These are phyloP conservation scores for Podilymbus podiceps DNA, from an alignment of 2,113 vertebrate species.

Conservation along the genomic window DNA sequence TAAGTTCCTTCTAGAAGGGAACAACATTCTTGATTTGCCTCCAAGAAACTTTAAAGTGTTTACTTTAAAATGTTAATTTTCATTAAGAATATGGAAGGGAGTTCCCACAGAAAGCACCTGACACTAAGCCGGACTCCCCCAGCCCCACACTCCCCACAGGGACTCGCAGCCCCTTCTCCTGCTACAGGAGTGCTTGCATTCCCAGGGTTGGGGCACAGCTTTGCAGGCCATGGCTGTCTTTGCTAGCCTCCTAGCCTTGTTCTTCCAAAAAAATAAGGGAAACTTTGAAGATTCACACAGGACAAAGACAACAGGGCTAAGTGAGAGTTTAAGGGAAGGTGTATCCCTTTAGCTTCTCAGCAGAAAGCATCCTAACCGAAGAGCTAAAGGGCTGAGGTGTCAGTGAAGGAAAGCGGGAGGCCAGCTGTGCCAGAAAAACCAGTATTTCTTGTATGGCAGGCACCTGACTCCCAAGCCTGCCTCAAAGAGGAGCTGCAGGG, in stretches of 20 bases:
- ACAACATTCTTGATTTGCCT: neutral
- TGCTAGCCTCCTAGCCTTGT: neutral
- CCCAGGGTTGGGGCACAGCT: neutral
- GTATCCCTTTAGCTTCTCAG: neutral
- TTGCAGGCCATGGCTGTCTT: neutral
- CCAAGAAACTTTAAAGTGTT: neutral
- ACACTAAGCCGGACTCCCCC: neutral
- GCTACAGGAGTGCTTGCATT: rapidly evolving
- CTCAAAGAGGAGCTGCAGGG: neutral
- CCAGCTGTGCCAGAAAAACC: neutral
- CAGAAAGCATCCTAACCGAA: neutral
- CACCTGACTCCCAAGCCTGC: neutral
- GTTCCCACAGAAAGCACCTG: neutral
- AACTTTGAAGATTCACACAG: neutral
- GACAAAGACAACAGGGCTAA: neutral
- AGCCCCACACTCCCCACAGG: rapidly evolving
- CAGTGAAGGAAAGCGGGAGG: neutral
- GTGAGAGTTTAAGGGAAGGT: neutral
- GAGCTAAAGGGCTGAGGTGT: neutral
- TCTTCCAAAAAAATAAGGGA: neutral
- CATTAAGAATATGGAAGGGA: neutral
- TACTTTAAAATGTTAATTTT: neutral
- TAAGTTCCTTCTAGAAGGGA: neutral
- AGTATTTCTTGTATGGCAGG: neutral
- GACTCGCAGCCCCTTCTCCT: neutral